Conservation (phyloP, 2,888 invertebrate genomes). For the Schizaphis graminum region DNA sequence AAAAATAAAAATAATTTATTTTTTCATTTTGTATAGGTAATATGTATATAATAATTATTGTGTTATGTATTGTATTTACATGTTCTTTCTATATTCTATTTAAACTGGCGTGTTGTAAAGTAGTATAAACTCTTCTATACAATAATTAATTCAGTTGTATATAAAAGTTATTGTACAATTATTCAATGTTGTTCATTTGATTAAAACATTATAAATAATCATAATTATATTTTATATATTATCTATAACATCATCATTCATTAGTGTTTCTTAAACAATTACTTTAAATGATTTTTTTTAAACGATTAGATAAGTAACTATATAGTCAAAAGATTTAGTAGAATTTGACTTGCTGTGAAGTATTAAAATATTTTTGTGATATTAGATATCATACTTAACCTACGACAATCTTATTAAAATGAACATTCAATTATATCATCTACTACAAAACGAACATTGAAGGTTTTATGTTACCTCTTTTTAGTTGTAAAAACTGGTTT, state of each 20-base stretch:
- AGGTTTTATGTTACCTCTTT: slow-evolving; percentile 3
- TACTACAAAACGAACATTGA: neutral
- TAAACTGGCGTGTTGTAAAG: neutral
- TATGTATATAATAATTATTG: neutral
- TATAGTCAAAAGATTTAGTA: neutral
- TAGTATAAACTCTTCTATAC: neutral
- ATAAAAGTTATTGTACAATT: neutral
- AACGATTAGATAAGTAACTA: neutral
- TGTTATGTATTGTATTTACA: neutral
- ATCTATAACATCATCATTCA: neutral
- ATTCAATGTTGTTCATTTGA: neutral
- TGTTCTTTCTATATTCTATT: slow-evolving; percentile 19
- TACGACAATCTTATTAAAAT: neutral
- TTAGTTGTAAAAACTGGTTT: slow-evolving; percentile 17
- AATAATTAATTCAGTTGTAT: slow-evolving; percentile 15
- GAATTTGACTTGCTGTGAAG: neutral
- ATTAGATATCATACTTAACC: neutral
- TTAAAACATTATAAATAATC: neutral
- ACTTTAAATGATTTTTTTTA: neutral
- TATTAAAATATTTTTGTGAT: neutral
- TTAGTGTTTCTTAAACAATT: neutral
- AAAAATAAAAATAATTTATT: neutral
- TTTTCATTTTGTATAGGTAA: neutral
- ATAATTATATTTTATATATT: neutral
- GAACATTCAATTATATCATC: neutral